Evolutionary conservation across 2,113 vertebrate species (phyloP), one percentile per base, ranked within the genome.

Genomic region (Calidris pugnax): DNA sequence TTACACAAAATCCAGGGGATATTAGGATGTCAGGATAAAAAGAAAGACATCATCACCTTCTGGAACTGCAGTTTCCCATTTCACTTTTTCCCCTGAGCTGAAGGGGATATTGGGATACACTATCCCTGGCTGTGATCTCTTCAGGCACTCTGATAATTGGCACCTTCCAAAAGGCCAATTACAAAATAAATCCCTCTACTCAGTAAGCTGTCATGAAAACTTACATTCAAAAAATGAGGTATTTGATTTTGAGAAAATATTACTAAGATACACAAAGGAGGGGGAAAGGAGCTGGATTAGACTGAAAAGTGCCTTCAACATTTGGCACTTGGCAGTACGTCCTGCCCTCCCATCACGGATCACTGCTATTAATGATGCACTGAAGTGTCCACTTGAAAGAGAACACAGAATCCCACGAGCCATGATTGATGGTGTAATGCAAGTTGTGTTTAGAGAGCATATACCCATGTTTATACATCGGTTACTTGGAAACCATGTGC

Each of bases 401-500:
- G 60, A 53, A 26, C 33, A 14, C 39, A 74, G 85, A 92, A 78
- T n/a, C 72, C 87, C 90, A 68, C 8, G 3, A 74, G 63, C 32
- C 50, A n/a, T 32, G 63, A 85, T 1, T 41, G 37, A 72, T 39
- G 39, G 80, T 43, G 78, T 7, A 64, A 60, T 0, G 5, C n/a
- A 47, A 41, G n/a, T 22, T 43, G 71, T 69, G 53, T 64, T 77
- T 57, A 19, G 53, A 85, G 72, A 90, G n/a, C 4, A 0, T 0
- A 4, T 33, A 73, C n/a, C 84, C 30, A 0, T 56, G 60, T 94
- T 97, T 68, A 17, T 45, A 80, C 5, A 3, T 8, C 21, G 48
- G 87, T 83, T 90, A 87, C 91, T 86, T 87, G 76, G 91, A 95
- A 91, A 91, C 76, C 68, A 10, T 4, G n/a, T 71, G 86, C 81